Conservation (phyloP, 1,140 invertebrate species). For the Mylabris phalerata region DNA sequence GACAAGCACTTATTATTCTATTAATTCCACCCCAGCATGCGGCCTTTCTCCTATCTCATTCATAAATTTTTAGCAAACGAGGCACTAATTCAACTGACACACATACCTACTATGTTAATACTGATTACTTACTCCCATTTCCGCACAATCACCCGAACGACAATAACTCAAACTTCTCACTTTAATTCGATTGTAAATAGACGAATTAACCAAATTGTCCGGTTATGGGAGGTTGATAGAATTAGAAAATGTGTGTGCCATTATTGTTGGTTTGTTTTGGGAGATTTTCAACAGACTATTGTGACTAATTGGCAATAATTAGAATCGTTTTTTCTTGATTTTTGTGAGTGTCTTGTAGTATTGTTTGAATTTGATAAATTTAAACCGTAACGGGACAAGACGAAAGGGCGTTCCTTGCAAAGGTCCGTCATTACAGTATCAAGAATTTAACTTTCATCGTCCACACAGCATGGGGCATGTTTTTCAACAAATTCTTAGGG, state of each 20-base stretch:
- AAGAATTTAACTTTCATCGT: slow-evolving; percentile 42
- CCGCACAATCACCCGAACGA: slow-evolving; percentile 17
- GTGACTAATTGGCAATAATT: too few species aligned
- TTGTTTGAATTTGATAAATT: too few species aligned
- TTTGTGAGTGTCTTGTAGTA: too few species aligned
- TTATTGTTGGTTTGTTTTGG: too few species aligned
- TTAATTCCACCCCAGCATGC: slow-evolving; percentile 17
- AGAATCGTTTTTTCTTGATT: too few species aligned
- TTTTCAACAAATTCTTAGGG: not conserved
- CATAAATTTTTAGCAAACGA: not conserved
- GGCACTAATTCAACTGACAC: slow-evolving; percentile 18
- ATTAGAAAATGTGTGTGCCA: not conserved
- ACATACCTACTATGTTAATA: too few species aligned
- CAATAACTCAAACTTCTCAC: too few species aligned
- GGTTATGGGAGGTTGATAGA: too few species aligned
- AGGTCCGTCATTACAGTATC: slow-evolving; percentile 32
- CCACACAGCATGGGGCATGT: slow-evolving; percentile 41
- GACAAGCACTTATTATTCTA: slow-evolving; percentile 8
- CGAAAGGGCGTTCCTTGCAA: slow-evolving; percentile 9
- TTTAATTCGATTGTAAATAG: not conserved
- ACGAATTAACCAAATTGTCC: not conserved
- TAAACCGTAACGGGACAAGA: too few species aligned
- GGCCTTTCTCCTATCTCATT: slow-evolving; percentile 12
- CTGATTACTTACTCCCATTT: slow-evolving; percentile 7
- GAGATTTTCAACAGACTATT: too few species aligned